Conservation (phyloP, 2,888 invertebrate species). For the Amblyjoppa fuscipennis region DNA sequence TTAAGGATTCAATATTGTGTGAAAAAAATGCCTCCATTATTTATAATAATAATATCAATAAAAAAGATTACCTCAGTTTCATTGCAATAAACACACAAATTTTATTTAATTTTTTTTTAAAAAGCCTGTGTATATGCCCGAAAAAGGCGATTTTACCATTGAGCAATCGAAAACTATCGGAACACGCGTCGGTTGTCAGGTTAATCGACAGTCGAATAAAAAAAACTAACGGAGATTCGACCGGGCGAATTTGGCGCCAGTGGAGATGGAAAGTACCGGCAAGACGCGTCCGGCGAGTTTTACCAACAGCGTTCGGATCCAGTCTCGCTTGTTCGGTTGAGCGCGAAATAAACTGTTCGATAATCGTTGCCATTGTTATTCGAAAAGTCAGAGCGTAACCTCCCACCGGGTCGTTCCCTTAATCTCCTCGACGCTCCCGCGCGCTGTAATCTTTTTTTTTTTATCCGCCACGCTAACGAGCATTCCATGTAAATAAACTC, state of each 20-base stretch:
- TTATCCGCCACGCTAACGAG: slow-evolving; percentile 62
- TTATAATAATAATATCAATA: too few relatives aligned
- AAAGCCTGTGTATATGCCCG: too few relatives aligned
- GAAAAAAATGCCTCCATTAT: too few relatives aligned
- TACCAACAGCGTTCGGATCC: slow-evolving; percentile 1
- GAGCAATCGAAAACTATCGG: too few relatives aligned
- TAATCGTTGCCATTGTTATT: slow-evolving; percentile 56
- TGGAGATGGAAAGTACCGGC: not conserved
- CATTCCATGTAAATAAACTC: slow-evolving; percentile 66
- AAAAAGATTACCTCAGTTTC: too few relatives aligned
- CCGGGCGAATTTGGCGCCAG: not conserved
- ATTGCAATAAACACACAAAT: too few relatives aligned
- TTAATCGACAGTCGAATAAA: not conserved
- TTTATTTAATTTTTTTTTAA: too few relatives aligned
- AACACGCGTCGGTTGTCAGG: too few relatives aligned
- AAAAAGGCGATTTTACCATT: too few relatives aligned
- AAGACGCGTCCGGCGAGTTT: slow-evolving; percentile 25
- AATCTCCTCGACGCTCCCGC: slow-evolving; percentile 48
- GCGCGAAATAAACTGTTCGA: slow-evolving; percentile 49
- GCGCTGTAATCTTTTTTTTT: slow-evolving; percentile 61
- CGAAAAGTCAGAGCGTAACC: slow-evolving; percentile 37
- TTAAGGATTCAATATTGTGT: too few relatives aligned
- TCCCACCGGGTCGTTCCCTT: not conserved
- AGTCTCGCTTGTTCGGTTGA: slow-evolving; percentile 23
- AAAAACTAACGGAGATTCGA: not conserved